Base-by-base conservation (phyloP, 2,113 vertebrate species). In the Gadus chalcogrammus region DNA sequence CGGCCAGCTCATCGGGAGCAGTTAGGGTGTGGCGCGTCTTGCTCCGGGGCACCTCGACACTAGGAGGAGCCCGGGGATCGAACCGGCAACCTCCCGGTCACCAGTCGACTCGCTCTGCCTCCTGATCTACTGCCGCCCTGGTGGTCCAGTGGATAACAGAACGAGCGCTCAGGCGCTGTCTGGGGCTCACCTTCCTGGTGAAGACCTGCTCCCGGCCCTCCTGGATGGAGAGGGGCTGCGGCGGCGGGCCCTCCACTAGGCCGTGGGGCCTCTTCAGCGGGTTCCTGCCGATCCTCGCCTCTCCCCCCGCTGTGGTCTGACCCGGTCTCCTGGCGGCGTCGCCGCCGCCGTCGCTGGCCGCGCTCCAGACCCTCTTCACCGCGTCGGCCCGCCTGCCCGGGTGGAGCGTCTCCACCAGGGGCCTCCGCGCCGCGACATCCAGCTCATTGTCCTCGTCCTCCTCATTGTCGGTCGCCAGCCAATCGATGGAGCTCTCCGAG, bases 401-500 rank as follows among this genome's bases (percentile, higher is more conserved):
- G 42, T 48, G 42, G 42, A 48, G 42, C 1, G 76, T 73, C 18
- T 48, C 67, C 52, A 68, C 73, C 42, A 7, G 2, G 70, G 60
- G 20, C 70, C 65, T 67, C 64, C 48, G 68, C 65, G 18, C 80
- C 70, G 90, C 88, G 2, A 56, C 66, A 73, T 89, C 88, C 65
- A 72, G 88, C 64, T 74, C 79, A 61, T 89, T 85, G 24, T 87
- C 88, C 59, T 88, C 87, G 13, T 77, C 78, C 65, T 89, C 90
- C 74, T 92, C 90, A 71, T 88, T 87, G 76, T 91, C 91, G 35
- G 87, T 91, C 17, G 91, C 90, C 80, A 92, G 87, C 92, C 91
- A 92, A 86, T 93, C 90, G 68, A 91, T 91, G 82, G 92, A 92
- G 86, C 84, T 91, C 82, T 92, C 92, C 65, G 91, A 93, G 89